Evolutionary conservation across 2,888 invertebrate species (phyloP).

Genomic region (Erynnis tages): DNA sequence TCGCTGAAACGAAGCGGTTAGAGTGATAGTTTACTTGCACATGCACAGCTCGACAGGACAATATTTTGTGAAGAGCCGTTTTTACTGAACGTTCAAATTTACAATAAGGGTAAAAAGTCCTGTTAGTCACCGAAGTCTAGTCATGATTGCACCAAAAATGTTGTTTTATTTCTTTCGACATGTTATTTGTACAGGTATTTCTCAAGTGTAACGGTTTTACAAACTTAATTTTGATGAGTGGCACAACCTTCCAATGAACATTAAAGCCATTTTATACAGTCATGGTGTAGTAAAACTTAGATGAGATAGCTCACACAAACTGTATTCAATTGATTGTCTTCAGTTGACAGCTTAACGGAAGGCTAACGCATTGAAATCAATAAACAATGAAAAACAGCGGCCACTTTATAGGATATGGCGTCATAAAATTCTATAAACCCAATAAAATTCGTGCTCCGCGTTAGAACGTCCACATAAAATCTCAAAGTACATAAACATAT

Average conservation of each 20-base stretch:
- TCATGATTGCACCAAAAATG: too few species aligned
- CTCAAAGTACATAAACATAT: conserved; percentile 81
- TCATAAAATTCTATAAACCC: conserved; percentile 80
- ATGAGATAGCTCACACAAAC: not conserved
- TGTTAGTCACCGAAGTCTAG: too few species aligned
- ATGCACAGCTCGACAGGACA: too few species aligned
- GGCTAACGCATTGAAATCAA: conserved; percentile 66
- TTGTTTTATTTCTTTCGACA: too few species aligned
- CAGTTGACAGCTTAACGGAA: conserved; percentile 49
- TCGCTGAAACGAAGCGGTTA: not conserved
- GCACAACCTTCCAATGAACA: too few species aligned
- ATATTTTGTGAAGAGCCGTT: not conserved
- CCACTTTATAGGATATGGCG: conserved; percentile 69
- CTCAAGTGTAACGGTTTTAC: too few species aligned
- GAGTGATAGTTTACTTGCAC: not conserved
- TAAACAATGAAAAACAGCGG: conserved; percentile 77
- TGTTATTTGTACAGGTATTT: too few species aligned
- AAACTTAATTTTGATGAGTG: too few species aligned
- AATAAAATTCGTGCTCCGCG: conserved; percentile 80
- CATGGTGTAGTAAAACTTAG: too few species aligned
- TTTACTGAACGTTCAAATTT: too few species aligned
- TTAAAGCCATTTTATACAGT: too few species aligned
- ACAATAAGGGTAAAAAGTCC: too few species aligned
- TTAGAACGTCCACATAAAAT: conserved; percentile 80
- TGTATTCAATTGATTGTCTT: conserved; percentile 22